phyloP scores from a whole-genome alignment of 2,797 vertebrate genomes.

The Lutjanus campechanus region DNA sequence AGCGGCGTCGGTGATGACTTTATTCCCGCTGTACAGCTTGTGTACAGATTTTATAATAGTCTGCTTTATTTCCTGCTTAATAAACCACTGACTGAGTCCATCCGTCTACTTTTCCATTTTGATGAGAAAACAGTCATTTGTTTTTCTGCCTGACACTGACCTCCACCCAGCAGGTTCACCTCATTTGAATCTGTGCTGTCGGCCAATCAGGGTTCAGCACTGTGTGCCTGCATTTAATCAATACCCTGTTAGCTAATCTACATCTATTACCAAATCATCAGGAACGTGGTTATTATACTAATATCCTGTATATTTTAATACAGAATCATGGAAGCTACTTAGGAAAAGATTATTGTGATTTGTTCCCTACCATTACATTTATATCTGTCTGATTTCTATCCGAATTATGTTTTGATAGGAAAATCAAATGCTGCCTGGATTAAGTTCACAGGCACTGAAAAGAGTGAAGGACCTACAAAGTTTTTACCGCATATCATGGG shows the following conservation, averaged over 20 bases:
- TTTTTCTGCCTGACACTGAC: background rate
- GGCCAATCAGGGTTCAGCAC: background rate
- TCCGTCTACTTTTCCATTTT: constrained; percentile 15
- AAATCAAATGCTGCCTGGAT: background rate
- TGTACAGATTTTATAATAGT: background rate
- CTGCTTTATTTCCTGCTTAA: constrained; percentile 3
- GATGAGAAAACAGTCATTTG: constrained; percentile 32
- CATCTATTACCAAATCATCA: constrained; percentile 38
- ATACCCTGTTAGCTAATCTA: constrained; percentile 22
- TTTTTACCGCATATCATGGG: too few relatives aligned
- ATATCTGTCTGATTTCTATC: background rate
- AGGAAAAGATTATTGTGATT: background rate
- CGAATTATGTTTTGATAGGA: too few relatives aligned
- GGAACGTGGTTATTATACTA: constrained; percentile 5
- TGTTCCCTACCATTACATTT: background rate
- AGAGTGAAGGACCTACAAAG: background rate
- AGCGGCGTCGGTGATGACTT: background rate
- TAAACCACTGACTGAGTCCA: background rate
- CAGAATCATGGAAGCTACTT: background rate
- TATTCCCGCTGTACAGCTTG: background rate
- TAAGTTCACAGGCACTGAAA: background rate
- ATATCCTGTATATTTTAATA: constrained; percentile 8
- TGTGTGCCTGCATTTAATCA: constrained; percentile 22
- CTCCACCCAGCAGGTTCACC: constrained; percentile 26
- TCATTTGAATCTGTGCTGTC: constrained; percentile 15